phyloP scores from a whole-genome alignment of 2,888 invertebrate genomes.

The Andrena trimmerana region DNA sequence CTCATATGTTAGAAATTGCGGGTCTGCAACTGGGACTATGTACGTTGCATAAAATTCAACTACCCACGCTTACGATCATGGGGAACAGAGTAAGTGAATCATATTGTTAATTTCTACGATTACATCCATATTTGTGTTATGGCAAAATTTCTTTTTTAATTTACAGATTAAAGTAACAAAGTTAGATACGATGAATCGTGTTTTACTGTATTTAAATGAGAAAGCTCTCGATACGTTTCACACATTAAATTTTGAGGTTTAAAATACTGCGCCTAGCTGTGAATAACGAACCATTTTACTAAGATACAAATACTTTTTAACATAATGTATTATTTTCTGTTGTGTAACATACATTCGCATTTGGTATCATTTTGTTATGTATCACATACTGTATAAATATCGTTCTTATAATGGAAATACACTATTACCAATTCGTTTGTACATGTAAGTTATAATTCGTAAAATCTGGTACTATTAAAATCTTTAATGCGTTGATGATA shows the following conservation, averaged over 20 bases:
- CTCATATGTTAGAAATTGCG: conserved; percentile 69
- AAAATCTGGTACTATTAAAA: conserved; percentile 32
- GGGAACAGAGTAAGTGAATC: conserved; percentile 74
- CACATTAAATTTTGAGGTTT: conserved; percentile 62
- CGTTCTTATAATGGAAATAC: neutral
- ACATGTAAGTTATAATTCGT: conserved; percentile 12
- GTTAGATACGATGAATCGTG: conserved; percentile 72
- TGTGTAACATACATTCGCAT: conserved; percentile 7
- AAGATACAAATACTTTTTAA: neutral
- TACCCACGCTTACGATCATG: conserved; percentile 77
- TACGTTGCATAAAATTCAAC: conserved; percentile 74
- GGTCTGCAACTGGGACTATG: conserved; percentile 77
- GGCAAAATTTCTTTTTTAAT: conserved; percentile 14
- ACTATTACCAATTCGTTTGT: conserved; percentile 7
- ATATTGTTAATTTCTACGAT: conserved; percentile 24
- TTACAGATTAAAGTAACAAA: conserved; percentile 79
- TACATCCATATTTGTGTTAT: neutral
- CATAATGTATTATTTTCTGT: neutral
- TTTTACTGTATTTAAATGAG: conserved; percentile 80
- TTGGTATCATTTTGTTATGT: conserved; percentile 10
- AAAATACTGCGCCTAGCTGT: neutral
- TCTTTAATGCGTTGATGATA: conserved; percentile 6
- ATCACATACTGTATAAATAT: conserved; percentile 27
- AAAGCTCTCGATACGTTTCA: conserved; percentile 77
- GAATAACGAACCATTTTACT: neutral